Evolutionary conservation across 2,797 vertebrate genomes (phyloP).

Genomic region (Takifugu rubripes): DNA sequence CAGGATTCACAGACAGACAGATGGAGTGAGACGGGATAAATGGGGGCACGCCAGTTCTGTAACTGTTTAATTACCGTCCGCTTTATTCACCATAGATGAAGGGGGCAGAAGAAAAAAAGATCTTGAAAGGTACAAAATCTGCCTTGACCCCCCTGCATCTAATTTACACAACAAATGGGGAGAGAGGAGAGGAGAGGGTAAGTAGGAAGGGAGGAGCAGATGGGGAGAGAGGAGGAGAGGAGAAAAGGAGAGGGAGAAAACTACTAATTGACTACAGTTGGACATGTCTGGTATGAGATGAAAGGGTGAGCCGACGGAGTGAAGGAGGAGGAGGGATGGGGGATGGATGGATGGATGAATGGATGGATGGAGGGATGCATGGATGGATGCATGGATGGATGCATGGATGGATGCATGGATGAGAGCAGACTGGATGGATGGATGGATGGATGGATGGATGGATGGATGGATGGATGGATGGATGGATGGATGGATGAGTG

Average conservation of each 20-base stretch:
- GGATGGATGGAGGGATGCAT: slow-evolving; percentile 26
- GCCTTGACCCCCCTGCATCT: slow-evolving; percentile 72
- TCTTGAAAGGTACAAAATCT: slow-evolving; percentile 72
- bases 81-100: slow-evolving; percentile 72
- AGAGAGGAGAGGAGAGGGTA: slow-evolving; percentile 63
- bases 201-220: slow-evolving; percentile 40
- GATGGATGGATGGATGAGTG: no score
- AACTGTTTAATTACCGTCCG: slow-evolving; percentile 76
- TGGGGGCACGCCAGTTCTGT: slow-evolving; percentile 63
- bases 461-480: no score
- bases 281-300: slow-evolving; percentile 76
- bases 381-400: slow-evolving; percentile 20
- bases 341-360: slow-evolving; percentile 28
- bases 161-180: slow-evolving; percentile 80
- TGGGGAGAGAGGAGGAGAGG: slow-evolving; percentile 31
- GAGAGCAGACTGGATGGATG: no score
- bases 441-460: not conserved
- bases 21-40: slow-evolving; percentile 64
- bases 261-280: slow-evolving; percentile 80
- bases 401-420: no score
- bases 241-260: slow-evolving; percentile 56
- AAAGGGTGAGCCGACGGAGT: slow-evolving; percentile 65
- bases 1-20: slow-evolving; percentile 15
- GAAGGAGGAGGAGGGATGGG: slow-evolving; percentile 42
- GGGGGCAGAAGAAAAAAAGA: slow-evolving; percentile 41